Evolutionary conservation across 2,888 invertebrate genomes (phyloP), one percentile per base, ranked within the genome.

Genomic region (Nebria brevicollis): DNA sequence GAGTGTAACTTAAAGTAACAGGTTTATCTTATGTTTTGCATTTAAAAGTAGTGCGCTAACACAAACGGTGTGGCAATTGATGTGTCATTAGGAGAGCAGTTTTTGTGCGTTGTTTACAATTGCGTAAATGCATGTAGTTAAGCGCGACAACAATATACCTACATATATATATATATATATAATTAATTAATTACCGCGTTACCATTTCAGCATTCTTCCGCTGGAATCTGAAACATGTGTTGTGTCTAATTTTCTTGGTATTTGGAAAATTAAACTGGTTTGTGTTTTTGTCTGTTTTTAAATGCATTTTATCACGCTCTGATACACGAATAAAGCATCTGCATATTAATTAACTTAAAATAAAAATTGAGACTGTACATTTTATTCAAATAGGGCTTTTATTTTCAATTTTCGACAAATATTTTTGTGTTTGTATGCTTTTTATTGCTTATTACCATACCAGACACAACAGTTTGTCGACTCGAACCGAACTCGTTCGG

Each of bases 171-270:
- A 34, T 34, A 34, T 34, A 34, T 34, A 34, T 34, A 20, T 66
- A 66, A 70, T 70, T 70, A 70, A 70, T 70, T 70, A 70, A 70
- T 70, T 70, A 70, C 70, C 20, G 70, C 25, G 70, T 26, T 70
- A 70, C 34, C 13, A 70, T 70, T 70, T 70, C 5, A 70, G 70
- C 70, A 70, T 70, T 70, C 70, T 70, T 11, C 25, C 25, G 3
- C 34, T 34, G 70, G 70, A 20, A 70, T 70, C 8, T 70, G 26
- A 70, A 13, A 34, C 25, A 70, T 70, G 70, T 70, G 70, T 70
- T 70, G 8, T 11, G 26, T 70, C 70, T 70, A 70, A 70, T 70
- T 70, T 70, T 70, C 70, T 34, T 26, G 70, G 70, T 70, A 70
- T 70, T 70, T 34, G 25, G 70, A 34, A 26, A 26, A 70, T 70